These are phyloP conservation scores for Drosophila rubida DNA, from an alignment of 2,888 invertebrate species.

Conservation along the genomic window DNA sequence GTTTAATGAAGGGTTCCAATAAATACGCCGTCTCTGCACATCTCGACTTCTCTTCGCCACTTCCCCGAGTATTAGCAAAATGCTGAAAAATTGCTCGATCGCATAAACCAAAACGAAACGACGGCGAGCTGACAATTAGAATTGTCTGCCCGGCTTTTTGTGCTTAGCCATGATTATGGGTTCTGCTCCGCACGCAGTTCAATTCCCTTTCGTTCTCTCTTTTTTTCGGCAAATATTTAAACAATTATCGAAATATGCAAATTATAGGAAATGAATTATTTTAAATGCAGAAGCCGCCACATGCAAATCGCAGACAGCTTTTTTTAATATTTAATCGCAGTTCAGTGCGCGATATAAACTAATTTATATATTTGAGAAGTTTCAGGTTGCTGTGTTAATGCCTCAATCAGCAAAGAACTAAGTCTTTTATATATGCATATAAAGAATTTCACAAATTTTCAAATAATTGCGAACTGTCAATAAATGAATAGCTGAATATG, in stretches of 20 bases:
- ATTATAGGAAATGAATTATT: constrained; percentile 70
- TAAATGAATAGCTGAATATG: too few relatives aligned
- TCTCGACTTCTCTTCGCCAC: not conserved
- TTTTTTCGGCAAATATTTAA: constrained; percentile 29
- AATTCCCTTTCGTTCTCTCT: constrained; percentile 24
- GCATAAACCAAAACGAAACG: constrained; percentile 63
- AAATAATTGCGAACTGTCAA: too few relatives aligned
- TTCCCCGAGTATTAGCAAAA: constrained; percentile 76
- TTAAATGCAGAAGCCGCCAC: constrained; percentile 35
- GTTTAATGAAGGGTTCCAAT: constrained; percentile 76
- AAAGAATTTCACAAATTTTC: too few relatives aligned
- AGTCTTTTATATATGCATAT: too few relatives aligned
- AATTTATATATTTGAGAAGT: not conserved
- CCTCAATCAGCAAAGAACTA: too few relatives aligned
- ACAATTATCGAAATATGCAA: constrained; percentile 72
- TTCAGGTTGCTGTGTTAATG: too few relatives aligned
- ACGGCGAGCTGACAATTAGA: constrained; percentile 72
- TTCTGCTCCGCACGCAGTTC: constrained; percentile 42
- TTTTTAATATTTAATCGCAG: not conserved
- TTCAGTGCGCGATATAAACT: not conserved
- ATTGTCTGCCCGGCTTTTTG: constrained; percentile 75
- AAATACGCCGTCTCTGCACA: constrained; percentile 32
- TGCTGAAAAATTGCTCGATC: constrained; percentile 75
- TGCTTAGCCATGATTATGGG: constrained; percentile 72
- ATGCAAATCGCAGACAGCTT: constrained; percentile 31